phyloP scores from a whole-genome alignment of 2,888 invertebrate genomes.

The Diarsia rubi region DNA sequence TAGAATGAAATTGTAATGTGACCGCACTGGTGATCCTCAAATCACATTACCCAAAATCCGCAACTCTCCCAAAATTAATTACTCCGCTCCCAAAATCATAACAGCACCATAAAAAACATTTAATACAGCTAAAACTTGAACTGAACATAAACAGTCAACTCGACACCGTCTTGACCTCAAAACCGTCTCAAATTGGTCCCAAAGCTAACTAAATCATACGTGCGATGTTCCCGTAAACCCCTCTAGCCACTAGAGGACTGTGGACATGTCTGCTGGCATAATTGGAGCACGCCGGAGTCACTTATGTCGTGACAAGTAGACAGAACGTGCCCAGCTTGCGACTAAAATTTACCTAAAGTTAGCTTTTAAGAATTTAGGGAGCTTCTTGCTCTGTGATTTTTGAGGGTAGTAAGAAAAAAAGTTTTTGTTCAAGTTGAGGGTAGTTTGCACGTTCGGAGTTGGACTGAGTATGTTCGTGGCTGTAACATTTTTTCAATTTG shows the following conservation, averaged over 20 bases:
- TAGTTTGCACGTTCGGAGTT: constrained; percentile 13
- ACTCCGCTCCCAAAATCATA: constrained; percentile 11
- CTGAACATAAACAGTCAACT: constrained; percentile 53
- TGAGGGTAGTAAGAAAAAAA: constrained; percentile 38
- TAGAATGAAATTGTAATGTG: background rate
- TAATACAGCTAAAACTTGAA: constrained; percentile 39
- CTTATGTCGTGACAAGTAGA: constrained; percentile 69
- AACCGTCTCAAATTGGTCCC: constrained; percentile 63
- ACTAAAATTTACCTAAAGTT: constrained; percentile 68
- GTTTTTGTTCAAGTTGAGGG: constrained; percentile 16
- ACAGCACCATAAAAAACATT: constrained; percentile 34
- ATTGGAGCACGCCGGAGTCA: constrained; percentile 69
- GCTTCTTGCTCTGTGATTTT: constrained; percentile 30
- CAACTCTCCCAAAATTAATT: constrained; percentile 25
- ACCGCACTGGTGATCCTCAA: background rate
- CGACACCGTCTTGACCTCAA: constrained; percentile 66
- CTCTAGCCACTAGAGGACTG: constrained; percentile 64
- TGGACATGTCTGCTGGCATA: constrained; percentile 68
- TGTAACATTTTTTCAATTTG: constrained; percentile 7
- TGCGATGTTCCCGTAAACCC: constrained; percentile 66
- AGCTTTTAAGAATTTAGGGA: constrained; percentile 57
- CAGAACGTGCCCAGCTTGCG: constrained; percentile 65
- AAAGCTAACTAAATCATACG: constrained; percentile 69
- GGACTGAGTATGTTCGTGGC: background rate
- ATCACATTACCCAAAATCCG: constrained; percentile 1